Evolutionary conservation across 2,797 vertebrate species (phyloP).

Genomic region (Paedocypris micromegethes): DNA sequence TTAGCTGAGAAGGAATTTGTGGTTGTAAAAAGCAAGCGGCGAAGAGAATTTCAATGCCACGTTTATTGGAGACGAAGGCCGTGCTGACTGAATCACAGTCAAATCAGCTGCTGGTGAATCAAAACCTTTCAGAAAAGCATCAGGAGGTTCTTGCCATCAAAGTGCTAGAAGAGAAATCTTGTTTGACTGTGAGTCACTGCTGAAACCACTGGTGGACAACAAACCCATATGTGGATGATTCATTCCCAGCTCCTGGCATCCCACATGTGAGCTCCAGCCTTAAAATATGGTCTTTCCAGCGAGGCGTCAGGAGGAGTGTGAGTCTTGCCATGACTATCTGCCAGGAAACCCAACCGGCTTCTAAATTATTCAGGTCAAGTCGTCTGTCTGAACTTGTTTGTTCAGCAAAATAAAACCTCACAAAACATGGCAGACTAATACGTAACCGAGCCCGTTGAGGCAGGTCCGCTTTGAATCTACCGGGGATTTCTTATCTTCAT

Average conservation of each 20-base stretch:
- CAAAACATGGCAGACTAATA: not conserved
- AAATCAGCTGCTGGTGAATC: not conserved
- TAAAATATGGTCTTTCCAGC: not conserved
- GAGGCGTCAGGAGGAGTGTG: not conserved
- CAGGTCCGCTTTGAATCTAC: not conserved
- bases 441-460: not conserved
- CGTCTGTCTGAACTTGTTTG: slow-evolving; percentile 16
- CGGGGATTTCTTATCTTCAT: not conserved
- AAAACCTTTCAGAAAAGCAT: slow-evolving; percentile 3
- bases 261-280: slow-evolving; percentile 1
- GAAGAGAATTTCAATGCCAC: no score
- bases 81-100: no score
- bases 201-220: slow-evolving; percentile 20
- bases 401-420: slow-evolving; percentile 2
- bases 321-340: not conserved
- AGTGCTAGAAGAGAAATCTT: not conserved
- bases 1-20: not conserved
- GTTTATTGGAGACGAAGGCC: no score
- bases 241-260: not conserved
- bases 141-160: not conserved
- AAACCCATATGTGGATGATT: slow-evolving; percentile 17
- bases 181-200: slow-evolving; percentile 36
- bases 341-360: not conserved
- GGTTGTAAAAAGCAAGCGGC: no score
- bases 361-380: not conserved